Evolutionary conservation across 1,140 invertebrate species (phyloP).

Genomic region (Anastrepha obliqua): DNA sequence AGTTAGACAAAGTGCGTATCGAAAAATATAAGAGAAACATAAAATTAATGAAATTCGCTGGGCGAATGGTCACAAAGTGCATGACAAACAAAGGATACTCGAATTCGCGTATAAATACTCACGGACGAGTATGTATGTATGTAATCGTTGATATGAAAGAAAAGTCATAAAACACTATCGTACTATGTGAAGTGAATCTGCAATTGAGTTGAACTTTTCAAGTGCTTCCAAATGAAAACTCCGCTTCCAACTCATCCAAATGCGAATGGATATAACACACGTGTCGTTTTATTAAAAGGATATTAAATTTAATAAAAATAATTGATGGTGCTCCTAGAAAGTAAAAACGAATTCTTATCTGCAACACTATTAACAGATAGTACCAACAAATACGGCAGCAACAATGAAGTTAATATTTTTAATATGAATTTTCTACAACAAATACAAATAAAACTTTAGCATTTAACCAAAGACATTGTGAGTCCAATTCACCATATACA

Average conservation of each 20-base stretch:
- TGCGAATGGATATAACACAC: slow-evolving; percentile 4
- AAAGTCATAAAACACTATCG: background rate
- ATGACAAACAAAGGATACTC: slow-evolving; percentile 28
- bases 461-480: slow-evolving; percentile 71
- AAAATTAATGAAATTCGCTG: background rate
- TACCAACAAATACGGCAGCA: background rate
- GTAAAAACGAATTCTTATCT: background rate
- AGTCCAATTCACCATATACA: slow-evolving; percentile 59
- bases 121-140: background rate
- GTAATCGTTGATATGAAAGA: background rate
- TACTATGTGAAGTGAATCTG: slow-evolving; percentile 25
- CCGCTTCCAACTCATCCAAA: background rate
- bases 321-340: background rate
- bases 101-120: background rate
- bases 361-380: background rate
- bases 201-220: slow-evolving; percentile 30
- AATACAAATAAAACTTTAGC: slow-evolving; percentile 13
- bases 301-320: slow-evolving; percentile 4
- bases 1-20: background rate
- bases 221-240: slow-evolving; percentile 38
- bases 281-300: slow-evolving; percentile 3
- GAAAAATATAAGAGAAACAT: background rate
- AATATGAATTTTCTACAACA: slow-evolving; percentile 47
- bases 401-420: slow-evolving; percentile 26
- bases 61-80: background rate